Percentiles rank a stretch among this genome's conserved stretches.
These are phyloP conservation scores for Rhodeus uyekii DNA, from an alignment of 2,797 vertebrate genomes.

Conservation along the genomic window DNA sequence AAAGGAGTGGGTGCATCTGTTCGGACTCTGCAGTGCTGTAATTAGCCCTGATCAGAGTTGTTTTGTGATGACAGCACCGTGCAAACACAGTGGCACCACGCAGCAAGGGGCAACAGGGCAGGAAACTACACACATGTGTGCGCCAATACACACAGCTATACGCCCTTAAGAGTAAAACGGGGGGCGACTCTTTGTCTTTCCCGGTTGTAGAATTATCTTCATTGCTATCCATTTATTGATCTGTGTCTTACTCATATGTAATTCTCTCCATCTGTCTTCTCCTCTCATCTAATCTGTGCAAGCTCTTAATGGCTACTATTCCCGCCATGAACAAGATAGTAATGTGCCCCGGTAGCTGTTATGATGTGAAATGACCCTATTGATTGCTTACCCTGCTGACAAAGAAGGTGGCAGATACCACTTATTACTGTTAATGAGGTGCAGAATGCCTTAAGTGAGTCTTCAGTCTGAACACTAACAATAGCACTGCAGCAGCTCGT, in stretches of 20 bases:
- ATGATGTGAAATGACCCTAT: constrained; percentile 83
- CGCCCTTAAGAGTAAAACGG: constrained; percentile 40
- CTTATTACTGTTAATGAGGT: constrained; percentile 82
- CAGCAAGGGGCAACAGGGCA: constrained; percentile 43
- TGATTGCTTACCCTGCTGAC: constrained; percentile 81
- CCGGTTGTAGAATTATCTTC: constrained; percentile 74
- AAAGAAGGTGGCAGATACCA: constrained; percentile 78
- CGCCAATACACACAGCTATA: constrained; percentile 38
- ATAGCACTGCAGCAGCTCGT: constrained; percentile 37
- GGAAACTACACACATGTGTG: constrained; percentile 38
- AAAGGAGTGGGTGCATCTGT: constrained; percentile 85
- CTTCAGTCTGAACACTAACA: constrained; percentile 49
- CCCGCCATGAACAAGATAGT: constrained; percentile 76
- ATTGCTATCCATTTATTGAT: constrained; percentile 76
- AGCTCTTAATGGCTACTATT: constrained; percentile 76
- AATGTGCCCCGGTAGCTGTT: constrained; percentile 78
- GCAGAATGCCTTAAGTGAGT: constrained; percentile 76
- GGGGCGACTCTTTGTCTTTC: constrained; percentile 68
- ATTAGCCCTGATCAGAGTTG: constrained; percentile 89
- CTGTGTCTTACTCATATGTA: constrained; percentile 71
- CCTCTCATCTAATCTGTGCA: constrained; percentile 77
- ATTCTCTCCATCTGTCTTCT: constrained; percentile 75
- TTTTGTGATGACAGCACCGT: constrained; percentile 75
- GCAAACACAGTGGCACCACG: constrained; percentile 65
- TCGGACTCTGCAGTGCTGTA: constrained; percentile 81